Percentiles rank a stretch among this genome's conserved stretches.
These are phyloP conservation scores for Melanargia galathea DNA, from an alignment of 2,888 invertebrate genomes.

Conservation along the genomic window DNA sequence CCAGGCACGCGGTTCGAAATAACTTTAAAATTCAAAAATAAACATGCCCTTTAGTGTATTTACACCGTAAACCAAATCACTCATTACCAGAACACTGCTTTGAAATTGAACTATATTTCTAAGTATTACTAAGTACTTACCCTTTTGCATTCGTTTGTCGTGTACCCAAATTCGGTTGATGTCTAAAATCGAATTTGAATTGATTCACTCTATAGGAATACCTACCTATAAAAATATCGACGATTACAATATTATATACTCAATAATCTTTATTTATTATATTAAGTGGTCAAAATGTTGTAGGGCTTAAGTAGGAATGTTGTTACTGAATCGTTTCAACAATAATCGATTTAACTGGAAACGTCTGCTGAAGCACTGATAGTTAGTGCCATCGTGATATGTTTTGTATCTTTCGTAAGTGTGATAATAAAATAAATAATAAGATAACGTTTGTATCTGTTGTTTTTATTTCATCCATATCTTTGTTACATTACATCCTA, in stretches of 20 bases:
- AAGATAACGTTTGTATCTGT: constrained; percentile 55
- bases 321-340: constrained; percentile 41
- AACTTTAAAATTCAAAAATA: constrained; percentile 11
- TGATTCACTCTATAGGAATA: not conserved
- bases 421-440: constrained; percentile 79
- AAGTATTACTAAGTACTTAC: not conserved
- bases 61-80: constrained; percentile 15
- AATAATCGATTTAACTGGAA: constrained; percentile 53
- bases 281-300: constrained; percentile 44
- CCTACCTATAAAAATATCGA: constrained; percentile 16
- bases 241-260: constrained; percentile 39
- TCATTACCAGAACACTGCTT: constrained; percentile 8
- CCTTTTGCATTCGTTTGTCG: not conserved
- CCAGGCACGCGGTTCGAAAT: constrained; percentile 28
- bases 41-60: constrained; percentile 4
- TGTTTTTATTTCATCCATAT: constrained; percentile 44
- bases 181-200: constrained; percentile 9
- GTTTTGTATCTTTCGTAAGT: constrained; percentile 80
- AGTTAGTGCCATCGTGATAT: constrained; percentile 82
- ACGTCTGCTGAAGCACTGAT: constrained; percentile 76
- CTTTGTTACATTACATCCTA: not conserved
- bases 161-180: constrained; percentile 19
- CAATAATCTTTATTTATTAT: constrained; percentile 52
- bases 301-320: constrained; percentile 41
- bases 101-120: constrained; percentile 1